Evolutionary conservation across 2,888 invertebrate species (phyloP).

Genomic region (Orchesella flavescens): DNA sequence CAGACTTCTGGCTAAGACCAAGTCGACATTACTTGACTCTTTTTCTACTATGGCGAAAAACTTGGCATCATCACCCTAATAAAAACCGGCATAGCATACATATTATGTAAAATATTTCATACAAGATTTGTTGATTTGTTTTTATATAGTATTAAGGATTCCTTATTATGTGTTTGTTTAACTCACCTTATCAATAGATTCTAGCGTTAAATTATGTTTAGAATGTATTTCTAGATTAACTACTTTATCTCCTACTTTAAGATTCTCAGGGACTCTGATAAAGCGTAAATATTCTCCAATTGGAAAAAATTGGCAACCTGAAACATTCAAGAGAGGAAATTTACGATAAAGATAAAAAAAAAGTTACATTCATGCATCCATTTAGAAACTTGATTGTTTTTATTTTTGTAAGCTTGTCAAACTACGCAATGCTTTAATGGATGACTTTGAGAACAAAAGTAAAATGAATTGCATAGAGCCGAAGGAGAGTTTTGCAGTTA

Average conservation of each 20-base stretch:
- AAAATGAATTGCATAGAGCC: too few species aligned
- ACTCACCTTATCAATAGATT: conserved; percentile 81
- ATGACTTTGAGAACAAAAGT: too few species aligned
- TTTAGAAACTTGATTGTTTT: not conserved
- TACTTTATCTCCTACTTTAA: conserved; percentile 85
- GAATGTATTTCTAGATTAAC: conserved; percentile 88
- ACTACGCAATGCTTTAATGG: too few species aligned
- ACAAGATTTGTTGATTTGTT: too few species aligned
- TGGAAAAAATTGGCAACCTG: conserved; percentile 90
- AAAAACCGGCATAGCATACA: conserved; percentile 60
- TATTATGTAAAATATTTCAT: not conserved
- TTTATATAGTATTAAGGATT: too few species aligned
- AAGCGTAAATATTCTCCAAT: conserved; percentile 85
- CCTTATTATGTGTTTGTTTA: too few species aligned
- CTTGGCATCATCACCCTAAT: conserved; percentile 81
- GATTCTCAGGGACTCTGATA: conserved; percentile 88
- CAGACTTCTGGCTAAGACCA: conserved; percentile 84
- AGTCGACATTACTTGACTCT: conserved; percentile 85
- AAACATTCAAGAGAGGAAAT: conserved; percentile 20
- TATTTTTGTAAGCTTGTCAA: too few species aligned
- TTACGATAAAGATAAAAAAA: not conserved
- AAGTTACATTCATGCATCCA: not conserved
- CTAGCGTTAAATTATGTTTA: conserved; percentile 82
- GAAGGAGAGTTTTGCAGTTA: too few species aligned
- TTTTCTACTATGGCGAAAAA: conserved; percentile 84